Percentiles rank a stretch among this genome's conserved stretches.
phyloP scores from a whole-genome alignment of 2,797 vertebrate genomes.

The Pampus argenteus region DNA sequence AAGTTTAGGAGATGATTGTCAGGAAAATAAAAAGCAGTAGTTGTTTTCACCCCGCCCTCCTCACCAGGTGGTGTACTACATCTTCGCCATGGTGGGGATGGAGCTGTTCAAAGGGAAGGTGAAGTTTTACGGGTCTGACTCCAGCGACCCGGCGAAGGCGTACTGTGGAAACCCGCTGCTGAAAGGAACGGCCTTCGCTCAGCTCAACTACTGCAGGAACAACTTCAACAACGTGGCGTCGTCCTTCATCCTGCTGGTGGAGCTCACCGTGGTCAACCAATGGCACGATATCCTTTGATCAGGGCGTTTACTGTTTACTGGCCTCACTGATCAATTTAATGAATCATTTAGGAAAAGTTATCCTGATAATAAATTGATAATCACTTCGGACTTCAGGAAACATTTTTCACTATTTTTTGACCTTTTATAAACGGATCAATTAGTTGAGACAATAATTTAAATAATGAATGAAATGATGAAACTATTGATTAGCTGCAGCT shows the following conservation, averaged over 20 bases:
- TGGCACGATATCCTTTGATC: constrained; percentile 95
- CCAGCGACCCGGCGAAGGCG: constrained; percentile 52
- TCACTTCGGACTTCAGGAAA: too few species aligned
- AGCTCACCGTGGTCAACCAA: constrained; percentile 96
- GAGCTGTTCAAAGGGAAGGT: constrained; percentile 91
- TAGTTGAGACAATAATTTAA: too few species aligned
- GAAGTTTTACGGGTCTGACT: constrained; percentile 76
- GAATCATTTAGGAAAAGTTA: too few species aligned
- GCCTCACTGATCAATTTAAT: too few species aligned
- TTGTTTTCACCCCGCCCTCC: background rate
- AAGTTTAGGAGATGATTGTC: constrained; percentile 57
- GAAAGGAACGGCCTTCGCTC: constrained; percentile 85
- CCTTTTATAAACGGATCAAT: too few species aligned
- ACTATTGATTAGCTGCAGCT: too few species aligned
- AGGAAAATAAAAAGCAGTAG: background rate
- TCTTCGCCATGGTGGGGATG: constrained; percentile 95
- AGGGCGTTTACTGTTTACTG: too few species aligned
- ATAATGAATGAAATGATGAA: too few species aligned
- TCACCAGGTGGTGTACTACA: constrained; percentile 92
- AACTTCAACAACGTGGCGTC: constrained; percentile 93
- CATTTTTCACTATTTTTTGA: too few species aligned
- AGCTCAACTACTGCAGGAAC: constrained; percentile 92
- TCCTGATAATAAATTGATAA: too few species aligned
- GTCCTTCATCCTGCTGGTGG: constrained; percentile 89
- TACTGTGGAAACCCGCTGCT: constrained; percentile 89